Conservation (phyloP, 1,140 invertebrate genomes). For the Drosophila grimshawi region DNA sequence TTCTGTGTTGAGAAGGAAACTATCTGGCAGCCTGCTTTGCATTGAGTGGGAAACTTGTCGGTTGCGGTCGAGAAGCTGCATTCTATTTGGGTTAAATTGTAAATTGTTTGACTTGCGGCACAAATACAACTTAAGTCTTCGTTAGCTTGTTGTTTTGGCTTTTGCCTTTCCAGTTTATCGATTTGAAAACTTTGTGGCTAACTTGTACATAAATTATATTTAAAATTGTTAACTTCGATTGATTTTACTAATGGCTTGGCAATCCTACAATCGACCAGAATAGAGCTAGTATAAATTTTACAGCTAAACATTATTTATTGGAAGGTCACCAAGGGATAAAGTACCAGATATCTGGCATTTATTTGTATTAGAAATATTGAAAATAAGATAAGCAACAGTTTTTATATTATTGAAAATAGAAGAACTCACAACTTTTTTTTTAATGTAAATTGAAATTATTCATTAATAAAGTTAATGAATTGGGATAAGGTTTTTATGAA, state of each 20-base stretch:
- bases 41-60: neutral
- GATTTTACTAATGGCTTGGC: conserved; percentile 22
- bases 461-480: too few relatives aligned
- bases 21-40: conserved; percentile 3
- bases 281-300: neutral
- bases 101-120: conserved; percentile 34
- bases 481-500: too few relatives aligned
- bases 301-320: neutral
- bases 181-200: conserved; percentile 15
- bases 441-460: too few relatives aligned
- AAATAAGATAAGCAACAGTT: too few relatives aligned
- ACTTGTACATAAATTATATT: conserved; percentile 5
- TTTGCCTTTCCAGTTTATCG: conserved; percentile 11
- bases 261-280: neutral
- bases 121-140: conserved; percentile 3
- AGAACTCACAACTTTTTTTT: too few relatives aligned
- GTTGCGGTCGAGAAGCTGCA: conserved; percentile 7
- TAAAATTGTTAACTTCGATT: conserved; percentile 29
- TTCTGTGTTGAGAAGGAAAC: conserved; percentile 1
- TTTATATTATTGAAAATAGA: too few relatives aligned
- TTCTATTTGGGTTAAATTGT: conserved; percentile 22
- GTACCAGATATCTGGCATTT: too few relatives aligned
- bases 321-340: too few relatives aligned
- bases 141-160: conserved; percentile 1
- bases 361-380: too few relatives aligned